Evolutionary conservation across 37 sponge, comb jelly and placozoan genomes (phyloP).

Genomic region (Petrosia ficiformis): DNA sequence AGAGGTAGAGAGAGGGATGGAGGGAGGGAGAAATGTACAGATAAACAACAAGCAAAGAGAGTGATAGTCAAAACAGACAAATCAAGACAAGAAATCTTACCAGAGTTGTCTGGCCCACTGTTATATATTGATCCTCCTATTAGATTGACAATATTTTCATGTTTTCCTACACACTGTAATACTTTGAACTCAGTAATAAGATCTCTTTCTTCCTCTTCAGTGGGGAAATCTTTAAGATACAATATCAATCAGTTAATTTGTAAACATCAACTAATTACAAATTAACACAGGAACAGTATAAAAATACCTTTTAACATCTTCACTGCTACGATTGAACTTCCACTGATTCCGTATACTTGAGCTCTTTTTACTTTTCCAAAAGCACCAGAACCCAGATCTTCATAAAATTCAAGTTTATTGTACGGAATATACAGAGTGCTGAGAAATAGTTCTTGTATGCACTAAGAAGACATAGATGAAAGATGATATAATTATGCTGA

Average conservation of each 20-base stretch:
- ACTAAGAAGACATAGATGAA: background rate
- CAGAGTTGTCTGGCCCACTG: background rate
- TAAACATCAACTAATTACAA: background rate
- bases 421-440: conserved; percentile 7
- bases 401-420: background rate
- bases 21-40: too few relatives aligned
- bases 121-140: conserved; percentile 26
- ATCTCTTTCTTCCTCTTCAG: conserved; percentile 33
- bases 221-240: background rate
- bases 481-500: background rate
- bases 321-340: conserved; percentile 31
- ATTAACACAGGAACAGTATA: background rate
- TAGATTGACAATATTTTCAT: conserved; percentile 38
- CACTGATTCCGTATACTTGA: background rate
- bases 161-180: conserved; percentile 41
- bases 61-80: too few relatives aligned
- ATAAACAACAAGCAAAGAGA: background rate
- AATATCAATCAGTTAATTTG: background rate
- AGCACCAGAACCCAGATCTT: conserved; percentile 43
- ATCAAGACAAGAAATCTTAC: background rate
- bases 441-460: background rate
- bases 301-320: conserved; percentile 49
- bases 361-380: conserved; percentile 57
- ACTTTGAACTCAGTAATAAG: conserved; percentile 41
- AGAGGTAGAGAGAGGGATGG: too few relatives aligned